Evolutionary conservation across 2,888 invertebrate species (phyloP).

Genomic region (Catocala nupta): DNA sequence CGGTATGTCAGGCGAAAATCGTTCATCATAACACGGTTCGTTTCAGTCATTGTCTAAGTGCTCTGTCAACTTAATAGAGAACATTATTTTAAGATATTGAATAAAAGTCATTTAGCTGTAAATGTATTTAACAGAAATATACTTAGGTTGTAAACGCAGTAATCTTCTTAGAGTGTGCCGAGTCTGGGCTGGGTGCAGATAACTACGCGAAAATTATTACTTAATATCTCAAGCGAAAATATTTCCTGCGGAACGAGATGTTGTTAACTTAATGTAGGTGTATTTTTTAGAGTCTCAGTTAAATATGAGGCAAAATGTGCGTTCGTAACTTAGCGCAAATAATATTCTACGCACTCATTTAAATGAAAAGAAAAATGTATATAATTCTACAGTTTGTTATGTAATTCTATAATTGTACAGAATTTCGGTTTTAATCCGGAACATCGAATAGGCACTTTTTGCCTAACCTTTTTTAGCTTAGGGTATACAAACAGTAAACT

Average conservation of each 20-base stretch:
- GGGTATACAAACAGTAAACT: no score
- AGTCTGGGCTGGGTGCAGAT: constrained; percentile 26
- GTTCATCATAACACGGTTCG: constrained; percentile 17
- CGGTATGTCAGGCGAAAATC: constrained; percentile 12
- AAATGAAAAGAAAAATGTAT: no score
- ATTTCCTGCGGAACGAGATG: neutral
- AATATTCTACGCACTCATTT: neutral
- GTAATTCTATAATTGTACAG: no score
- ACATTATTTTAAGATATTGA: constrained; percentile 14
- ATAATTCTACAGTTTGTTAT: no score
- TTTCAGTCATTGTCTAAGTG: constrained; percentile 19
- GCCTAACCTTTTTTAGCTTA: no score
- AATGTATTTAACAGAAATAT: constrained; percentile 8
- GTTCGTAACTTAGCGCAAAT: neutral
- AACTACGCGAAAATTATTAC: constrained; percentile 31
- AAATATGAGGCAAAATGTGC: neutral
- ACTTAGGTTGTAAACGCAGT: constrained; percentile 13
- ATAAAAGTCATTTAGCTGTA: constrained; percentile 21
- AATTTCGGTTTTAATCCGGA: no score
- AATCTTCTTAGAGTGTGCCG: constrained; percentile 37
- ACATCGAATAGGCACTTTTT: no score
- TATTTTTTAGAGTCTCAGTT: constrained; percentile 1
- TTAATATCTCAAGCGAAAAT: constrained; percentile 16
- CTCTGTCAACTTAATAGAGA: constrained; percentile 12
- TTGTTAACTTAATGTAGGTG: neutral